phyloP scores from a whole-genome alignment of 1,140 invertebrate genomes.

The Arion vulgaris region DNA sequence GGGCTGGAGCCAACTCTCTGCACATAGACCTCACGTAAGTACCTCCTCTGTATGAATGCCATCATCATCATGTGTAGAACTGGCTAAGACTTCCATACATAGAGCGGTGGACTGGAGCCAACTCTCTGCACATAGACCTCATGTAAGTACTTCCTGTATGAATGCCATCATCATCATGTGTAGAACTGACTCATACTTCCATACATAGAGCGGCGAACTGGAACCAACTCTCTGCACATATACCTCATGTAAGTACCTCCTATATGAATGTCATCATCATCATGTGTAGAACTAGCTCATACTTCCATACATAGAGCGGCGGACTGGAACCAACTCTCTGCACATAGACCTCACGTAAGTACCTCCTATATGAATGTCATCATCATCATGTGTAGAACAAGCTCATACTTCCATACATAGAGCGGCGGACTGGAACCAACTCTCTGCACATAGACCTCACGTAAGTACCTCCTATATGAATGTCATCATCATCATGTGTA shows the following conservation, averaged over 20 bases:
- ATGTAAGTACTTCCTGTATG: slow-evolving; percentile 47
- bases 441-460: slow-evolving; percentile 94
- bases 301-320: slow-evolving; percentile 95
- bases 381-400: slow-evolving; percentile 99
- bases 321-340: slow-evolving; percentile 92
- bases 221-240: slow-evolving; percentile 95
- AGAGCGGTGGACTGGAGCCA: slow-evolving; percentile 90
- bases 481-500: too few relatives aligned
- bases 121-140: slow-evolving; percentile 96
- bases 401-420: slow-evolving; percentile 97
- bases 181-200: slow-evolving; percentile 99
- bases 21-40: slow-evolving; percentile 88
- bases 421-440: slow-evolving; percentile 91
- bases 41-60: too few relatives aligned
- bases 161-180: too few relatives aligned
- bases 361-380: too few relatives aligned
- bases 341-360: slow-evolving; percentile 88
- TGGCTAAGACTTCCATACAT: slow-evolving; percentile 99
- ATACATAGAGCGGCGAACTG: slow-evolving; percentile 91
- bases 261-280: too few relatives aligned
- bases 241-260: slow-evolving; percentile 79
- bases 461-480: slow-evolving; percentile 27
- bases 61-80: slow-evolving; percentile 99
- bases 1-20: slow-evolving; percentile 92
- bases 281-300: slow-evolving; percentile 99